A percentile compares a stretch with the other conserved stretches of the same genome.
Conservation (phyloP, 2,113 vertebrate genomes). For the Eclectus roratus region DNA sequence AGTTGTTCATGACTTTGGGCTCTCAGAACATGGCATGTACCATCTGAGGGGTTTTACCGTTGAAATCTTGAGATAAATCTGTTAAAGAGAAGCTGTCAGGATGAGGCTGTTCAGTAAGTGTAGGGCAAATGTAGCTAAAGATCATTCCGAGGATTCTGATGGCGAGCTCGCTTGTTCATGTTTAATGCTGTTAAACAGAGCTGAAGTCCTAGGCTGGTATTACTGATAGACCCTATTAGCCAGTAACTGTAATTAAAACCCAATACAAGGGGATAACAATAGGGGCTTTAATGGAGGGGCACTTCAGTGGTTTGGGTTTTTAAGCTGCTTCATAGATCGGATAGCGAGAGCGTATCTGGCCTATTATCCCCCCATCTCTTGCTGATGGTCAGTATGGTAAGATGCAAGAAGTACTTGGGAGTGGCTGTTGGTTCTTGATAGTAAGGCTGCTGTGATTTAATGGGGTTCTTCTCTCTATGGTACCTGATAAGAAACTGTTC, state of each 20-base stretch:
- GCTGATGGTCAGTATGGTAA: rapidly evolving
- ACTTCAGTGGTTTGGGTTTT: background rate
- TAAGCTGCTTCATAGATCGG: background rate
- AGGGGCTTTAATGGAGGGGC: rapidly evolving
- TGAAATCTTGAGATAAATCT: background rate
- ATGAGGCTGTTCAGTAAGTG: rapidly evolving
- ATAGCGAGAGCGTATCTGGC: background rate
- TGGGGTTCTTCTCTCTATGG: too few species aligned
- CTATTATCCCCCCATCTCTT: background rate
- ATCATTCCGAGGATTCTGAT: background rate
- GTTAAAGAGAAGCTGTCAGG: rapidly evolving
- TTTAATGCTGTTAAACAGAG: background rate
- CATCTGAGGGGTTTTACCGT: background rate
- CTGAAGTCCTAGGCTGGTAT: background rate
- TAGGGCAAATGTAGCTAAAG: background rate
- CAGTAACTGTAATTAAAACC: background rate
- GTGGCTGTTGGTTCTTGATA: background rate
- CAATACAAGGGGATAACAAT: background rate
- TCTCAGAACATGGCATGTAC: background rate
- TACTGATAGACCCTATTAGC: background rate
- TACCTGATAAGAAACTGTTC: rapidly evolving
- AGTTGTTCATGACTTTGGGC: rapidly evolving
- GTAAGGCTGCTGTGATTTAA: background rate
- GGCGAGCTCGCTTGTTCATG: background rate
- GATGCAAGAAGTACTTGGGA: background rate